Conservation (phyloP, 2,888 invertebrate species). For the Carcina quercana region DNA sequence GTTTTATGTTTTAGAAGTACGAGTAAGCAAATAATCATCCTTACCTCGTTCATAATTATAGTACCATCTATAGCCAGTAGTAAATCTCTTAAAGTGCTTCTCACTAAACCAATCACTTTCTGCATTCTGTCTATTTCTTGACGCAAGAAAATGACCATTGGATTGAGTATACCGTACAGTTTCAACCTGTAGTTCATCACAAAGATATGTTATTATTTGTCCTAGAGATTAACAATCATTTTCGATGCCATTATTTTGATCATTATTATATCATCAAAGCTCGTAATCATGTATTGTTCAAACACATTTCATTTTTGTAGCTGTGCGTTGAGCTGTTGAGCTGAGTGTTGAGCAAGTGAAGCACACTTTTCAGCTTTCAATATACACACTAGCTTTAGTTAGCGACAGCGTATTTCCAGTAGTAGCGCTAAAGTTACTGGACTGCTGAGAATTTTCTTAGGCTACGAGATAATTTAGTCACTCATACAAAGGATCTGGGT, state of each 20-base stretch:
- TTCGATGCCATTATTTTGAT: background rate
- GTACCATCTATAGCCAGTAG: conserved; percentile 91
- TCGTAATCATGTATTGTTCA: background rate
- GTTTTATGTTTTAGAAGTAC: too few relatives aligned
- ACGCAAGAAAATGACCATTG: conserved; percentile 90
- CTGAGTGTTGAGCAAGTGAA: background rate
- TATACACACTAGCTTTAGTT: background rate
- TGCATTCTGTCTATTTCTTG: conserved; percentile 95
- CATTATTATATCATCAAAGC: background rate
- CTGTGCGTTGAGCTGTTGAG: too few relatives aligned
- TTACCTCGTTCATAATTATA: conserved; percentile 92
- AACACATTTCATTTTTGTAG: too few relatives aligned
- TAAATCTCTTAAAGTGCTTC: conserved; percentile 82
- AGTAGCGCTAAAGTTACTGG: background rate
- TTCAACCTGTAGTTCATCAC: conserved; percentile 75
- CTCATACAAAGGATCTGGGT: background rate
- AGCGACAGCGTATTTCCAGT: background rate
- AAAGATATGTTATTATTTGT: too few relatives aligned
- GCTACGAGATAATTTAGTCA: background rate
- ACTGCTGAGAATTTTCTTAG: background rate
- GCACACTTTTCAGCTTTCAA: background rate
- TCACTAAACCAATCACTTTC: conserved; percentile 78
- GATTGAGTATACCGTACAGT: conserved; percentile 79
- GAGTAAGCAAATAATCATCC: too few relatives aligned
- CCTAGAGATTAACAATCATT: too few relatives aligned